Percentiles rank a stretch among this genome's conserved stretches.
These are phyloP conservation scores for Hoplostethus mediterraneus DNA, from an alignment of 2,797 vertebrate species.

Conservation along the genomic window DNA sequence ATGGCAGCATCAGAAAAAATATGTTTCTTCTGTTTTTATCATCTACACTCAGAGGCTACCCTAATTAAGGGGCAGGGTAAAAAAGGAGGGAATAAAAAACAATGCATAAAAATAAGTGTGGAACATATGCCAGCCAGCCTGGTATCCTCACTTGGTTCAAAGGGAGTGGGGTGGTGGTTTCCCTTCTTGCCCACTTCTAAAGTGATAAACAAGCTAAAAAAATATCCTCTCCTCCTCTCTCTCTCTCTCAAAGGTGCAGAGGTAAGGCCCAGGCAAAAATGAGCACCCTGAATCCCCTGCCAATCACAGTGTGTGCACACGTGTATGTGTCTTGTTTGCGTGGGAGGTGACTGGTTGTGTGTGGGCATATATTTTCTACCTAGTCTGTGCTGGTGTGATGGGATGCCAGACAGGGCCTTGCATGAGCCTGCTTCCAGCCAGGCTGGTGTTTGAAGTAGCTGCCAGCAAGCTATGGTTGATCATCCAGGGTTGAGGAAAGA, in stretches of 20 bases:
- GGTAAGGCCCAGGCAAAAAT: conserved; percentile 27
- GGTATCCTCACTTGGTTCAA: conserved; percentile 6
- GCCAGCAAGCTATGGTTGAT: conserved; percentile 39
- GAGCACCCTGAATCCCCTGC: conserved; percentile 21
- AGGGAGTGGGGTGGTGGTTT: conserved; percentile 3
- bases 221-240: conserved; percentile 3
- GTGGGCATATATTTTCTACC: conserved; percentile 10
- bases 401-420: conserved; percentile 25
- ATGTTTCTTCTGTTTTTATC: conserved; percentile 16
- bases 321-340: background rate
- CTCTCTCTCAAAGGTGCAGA: conserved; percentile 16
- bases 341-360: background rate
- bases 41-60: conserved; percentile 10
- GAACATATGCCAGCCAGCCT: background rate
- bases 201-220: conserved; percentile 19
- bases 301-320: conserved; percentile 13
- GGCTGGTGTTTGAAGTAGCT: conserved; percentile 46
- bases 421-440: conserved; percentile 16
- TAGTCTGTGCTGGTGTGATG: conserved; percentile 9
- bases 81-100: conserved; percentile 2
- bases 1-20: conserved; percentile 9
- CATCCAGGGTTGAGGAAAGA: conserved; percentile 22
- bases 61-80: conserved; percentile 31
- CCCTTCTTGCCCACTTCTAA: conserved; percentile 24
- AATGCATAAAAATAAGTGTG: conserved; percentile 4